Base-by-base conservation (phyloP, 1,140 invertebrate genomes). In the Tetramorium parvispinum region DNA sequence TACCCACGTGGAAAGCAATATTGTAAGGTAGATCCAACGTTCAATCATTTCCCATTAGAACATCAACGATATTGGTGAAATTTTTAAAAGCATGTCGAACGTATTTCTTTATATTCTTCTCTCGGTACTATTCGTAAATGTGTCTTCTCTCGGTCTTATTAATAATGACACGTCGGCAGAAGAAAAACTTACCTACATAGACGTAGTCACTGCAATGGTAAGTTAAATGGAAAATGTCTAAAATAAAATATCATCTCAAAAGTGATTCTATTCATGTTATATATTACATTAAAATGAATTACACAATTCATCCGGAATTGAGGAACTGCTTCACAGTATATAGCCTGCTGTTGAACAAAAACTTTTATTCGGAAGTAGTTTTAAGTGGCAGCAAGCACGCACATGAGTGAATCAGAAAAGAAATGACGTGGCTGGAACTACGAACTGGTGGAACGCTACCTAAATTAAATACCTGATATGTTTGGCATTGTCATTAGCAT, bases 141-240 rank as follows among this genome's bases (percentile, higher is more conserved):
- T 79, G 21, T 68, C 10, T 79, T 6, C 46, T 53, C 5, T 0
- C 5, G 11, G n/a, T 24, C 16, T 68, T 79, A 51, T 66, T 51
- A 21, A 51, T 13, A 61, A 77, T 53, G 7, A 27, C 0, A 70
- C 37, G 5, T 68, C 59, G 1, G 6, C 18, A 0, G 27, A 21
- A 0, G 18, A 53, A 10, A 37, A 24, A 1, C 5, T 76, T 6
- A 5, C 5, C 8, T 86, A 70, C 51, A 6, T 51, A 43, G 0
- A 88, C 3, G 0, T 89, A 40, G 24, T 89, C 3, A 18, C 10
- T 2, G 16, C 27, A 46, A 89, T 65, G 88, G 88, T 89, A 81
- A 46, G 82, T 70, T 8, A 4, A 65, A 40, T n/a, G 40, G 10
- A 43, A 81, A 32, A 18, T 27, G 5, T 53, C 10, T 66, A 16